Percentiles rank a stretch among this genome's conserved stretches.
Evolutionary conservation across 2,113 vertebrate genomes (phyloP).

Genomic region (Cyprinus carpio): DNA sequence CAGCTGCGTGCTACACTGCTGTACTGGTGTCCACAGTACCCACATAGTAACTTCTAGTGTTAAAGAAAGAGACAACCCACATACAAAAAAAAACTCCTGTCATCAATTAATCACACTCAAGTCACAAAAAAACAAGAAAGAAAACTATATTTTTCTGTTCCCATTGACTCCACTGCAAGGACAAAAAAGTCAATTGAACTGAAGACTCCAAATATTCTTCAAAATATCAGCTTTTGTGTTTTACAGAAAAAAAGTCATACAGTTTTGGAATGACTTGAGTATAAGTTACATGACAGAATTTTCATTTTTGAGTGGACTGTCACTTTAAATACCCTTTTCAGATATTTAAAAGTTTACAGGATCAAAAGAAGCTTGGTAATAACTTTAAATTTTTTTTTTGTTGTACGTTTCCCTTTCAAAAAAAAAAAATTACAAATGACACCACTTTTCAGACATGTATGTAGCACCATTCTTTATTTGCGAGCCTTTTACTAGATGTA

Average conservation of each 20-base stretch:
- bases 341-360: not conserved
- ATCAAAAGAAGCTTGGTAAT: not conserved
- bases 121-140: too few relatives aligned
- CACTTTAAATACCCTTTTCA: not conserved
- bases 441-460: slow-evolving; percentile 18
- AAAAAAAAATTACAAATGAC: not conserved
- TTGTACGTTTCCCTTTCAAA: slow-evolving; percentile 1
- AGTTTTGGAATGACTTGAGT: not conserved
- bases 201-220: not conserved
- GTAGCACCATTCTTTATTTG: slow-evolving; percentile 58
- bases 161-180: not conserved
- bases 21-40: not conserved
- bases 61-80: too few relatives aligned
- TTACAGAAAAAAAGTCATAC: not conserved
- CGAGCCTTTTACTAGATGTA: slow-evolving; percentile 52
- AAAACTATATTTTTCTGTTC: too few relatives aligned
- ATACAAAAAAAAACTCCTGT: too few relatives aligned
- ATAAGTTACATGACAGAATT: not conserved
- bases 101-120: too few relatives aligned
- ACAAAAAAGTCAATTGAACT: not conserved
- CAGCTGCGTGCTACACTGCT: not conserved
- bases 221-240: not conserved
- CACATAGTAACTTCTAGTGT: not conserved
- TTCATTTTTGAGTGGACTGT: not conserved
- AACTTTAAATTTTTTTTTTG: not conserved